Evolutionary conservation across 2,113 vertebrate genomes (phyloP), one percentile per base, ranked within the genome.

Genomic region (Notothenia coriiceps): DNA sequence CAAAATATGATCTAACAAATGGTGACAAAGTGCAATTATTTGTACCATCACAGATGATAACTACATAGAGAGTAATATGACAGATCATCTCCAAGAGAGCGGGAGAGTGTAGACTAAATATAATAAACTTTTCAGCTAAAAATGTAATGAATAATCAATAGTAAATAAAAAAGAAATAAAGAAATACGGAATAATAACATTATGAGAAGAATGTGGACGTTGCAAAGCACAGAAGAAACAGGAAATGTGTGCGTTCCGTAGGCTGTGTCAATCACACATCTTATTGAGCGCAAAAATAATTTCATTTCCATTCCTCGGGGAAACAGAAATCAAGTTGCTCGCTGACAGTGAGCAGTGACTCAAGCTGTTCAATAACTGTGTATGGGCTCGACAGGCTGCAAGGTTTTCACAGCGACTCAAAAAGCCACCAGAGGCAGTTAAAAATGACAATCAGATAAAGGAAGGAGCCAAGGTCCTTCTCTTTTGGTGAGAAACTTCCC

Each of bases 301-400:
- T 87, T 86, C 52, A 66, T 87, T 87, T 85, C 17, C 40, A 35
- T 62, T 88, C 82, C 82, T 83, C 33, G 0, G 83, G 87, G 83
- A 79, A 82, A 80, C 59, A 52, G 83, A 78, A 86, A 87, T 89
- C 85, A 77, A 87, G 85, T 87, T 80, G 80, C 80, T 29, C 0
- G 65, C 87, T 87, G 85, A 77, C 86, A 85, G 82, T 29, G 89
- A 86, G 80, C 54, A 22, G 65, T 44, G 85, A 76, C 65, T 88
- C 79, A 77, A 86, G 87, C 85, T 7, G 80, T 82, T 89, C 86
- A 74, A 87, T 87, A 88, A 79, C 70, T 63, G 88, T 0, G 78
- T 5, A 10, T 0, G 56, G 62, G 50, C 74, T 81, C 63, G 62
- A 70, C 79, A 17, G 62, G 84, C 82, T 78, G 70, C 73, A 3